Percentiles rank a stretch among this genome's conserved stretches.
Conservation (phyloP, 1,140 invertebrate genomes). For the Plutomurus gul region DNA sequence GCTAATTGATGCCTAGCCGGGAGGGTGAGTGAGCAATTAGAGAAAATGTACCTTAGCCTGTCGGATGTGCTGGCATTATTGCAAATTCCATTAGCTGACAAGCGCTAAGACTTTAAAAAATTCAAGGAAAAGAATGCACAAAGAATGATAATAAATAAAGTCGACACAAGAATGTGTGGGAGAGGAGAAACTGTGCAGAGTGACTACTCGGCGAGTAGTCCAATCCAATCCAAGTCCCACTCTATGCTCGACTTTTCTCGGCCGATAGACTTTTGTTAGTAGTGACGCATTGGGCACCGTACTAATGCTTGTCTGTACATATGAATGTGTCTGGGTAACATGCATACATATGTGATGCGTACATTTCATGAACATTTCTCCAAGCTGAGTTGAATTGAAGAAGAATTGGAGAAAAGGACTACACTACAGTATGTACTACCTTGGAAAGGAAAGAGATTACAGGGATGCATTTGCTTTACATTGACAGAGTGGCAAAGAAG, state of each 20-base stretch:
- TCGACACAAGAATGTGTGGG: slow-evolving; percentile 17
- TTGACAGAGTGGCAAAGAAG: slow-evolving; percentile 14
- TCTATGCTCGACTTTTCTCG: too few relatives aligned
- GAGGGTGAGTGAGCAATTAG: background rate
- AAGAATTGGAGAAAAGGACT: background rate
- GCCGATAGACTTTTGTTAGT: background rate
- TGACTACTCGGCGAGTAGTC: too few relatives aligned
- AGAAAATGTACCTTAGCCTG: background rate
- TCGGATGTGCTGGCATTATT: background rate
- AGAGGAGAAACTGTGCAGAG: too few relatives aligned
- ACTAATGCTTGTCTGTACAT: slow-evolving; percentile 15
- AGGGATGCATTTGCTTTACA: slow-evolving; percentile 19
- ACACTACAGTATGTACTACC: background rate
- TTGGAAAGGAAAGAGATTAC: slow-evolving; percentile 26
- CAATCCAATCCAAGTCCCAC: too few relatives aligned
- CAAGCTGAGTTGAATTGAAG: background rate
- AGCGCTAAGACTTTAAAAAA: background rate
- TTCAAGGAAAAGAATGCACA: slow-evolving; percentile 16
- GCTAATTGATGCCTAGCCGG: too few relatives aligned
- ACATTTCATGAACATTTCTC: background rate
- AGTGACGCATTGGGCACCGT: background rate
- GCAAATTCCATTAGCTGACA: slow-evolving; percentile 4
- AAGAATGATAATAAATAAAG: slow-evolving; percentile 47
- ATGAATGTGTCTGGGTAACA: slow-evolving; percentile 5
- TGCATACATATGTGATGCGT: slow-evolving; percentile 13